Evolutionary conservation across 2,113 vertebrate species (phyloP), one percentile per base, ranked within the genome.

Genomic region (Emydocephalus ijimae): DNA sequence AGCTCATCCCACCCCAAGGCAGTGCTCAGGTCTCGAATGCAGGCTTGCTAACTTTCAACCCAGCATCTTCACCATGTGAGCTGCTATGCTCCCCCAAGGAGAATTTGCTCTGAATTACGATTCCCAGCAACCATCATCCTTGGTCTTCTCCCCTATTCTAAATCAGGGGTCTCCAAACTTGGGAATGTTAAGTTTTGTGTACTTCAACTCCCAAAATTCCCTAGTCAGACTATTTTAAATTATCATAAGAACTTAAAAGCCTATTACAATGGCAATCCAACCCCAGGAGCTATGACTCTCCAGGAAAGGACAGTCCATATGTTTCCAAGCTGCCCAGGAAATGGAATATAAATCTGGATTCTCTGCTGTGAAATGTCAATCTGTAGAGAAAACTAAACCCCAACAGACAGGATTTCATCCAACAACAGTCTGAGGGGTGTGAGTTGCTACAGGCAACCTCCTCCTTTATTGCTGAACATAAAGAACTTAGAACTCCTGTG

Each of bases 391-490:
- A 69, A 34, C 18, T 29, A 50, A 59, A 59, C 45, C 21, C 34
- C 74, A 90, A 91, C 50, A 56, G 69, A 34, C 43, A 23, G 20
- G 48, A 29, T 48, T 81, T 56, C 34, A 57, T 48, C 39, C 52
- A 91, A 92, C 93, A 94, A 93, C 86, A 88, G 86, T 74, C 91
- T 91, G 61, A 93, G 93, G 95, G 90, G 54, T 23, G 11, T 48
- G 0, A 91, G 93, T 89, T 94, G 91, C 90, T 74, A 0, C 0
- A 87, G 0, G 1, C 91, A 94, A 95, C 95, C 95, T 94, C 57
- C 6, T 50, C 61, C 92, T 94, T 93, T 94, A 85, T 88, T 91
- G 34, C 93, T 45, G 90, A 93, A 23, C 69, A 12, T 23, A 89
- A 91, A 96, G 94, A 93, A 92, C 88, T 48, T 24, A 0, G 0